phyloP scores from a whole-genome alignment of 2,888 invertebrate species.

The Formica aserva region DNA sequence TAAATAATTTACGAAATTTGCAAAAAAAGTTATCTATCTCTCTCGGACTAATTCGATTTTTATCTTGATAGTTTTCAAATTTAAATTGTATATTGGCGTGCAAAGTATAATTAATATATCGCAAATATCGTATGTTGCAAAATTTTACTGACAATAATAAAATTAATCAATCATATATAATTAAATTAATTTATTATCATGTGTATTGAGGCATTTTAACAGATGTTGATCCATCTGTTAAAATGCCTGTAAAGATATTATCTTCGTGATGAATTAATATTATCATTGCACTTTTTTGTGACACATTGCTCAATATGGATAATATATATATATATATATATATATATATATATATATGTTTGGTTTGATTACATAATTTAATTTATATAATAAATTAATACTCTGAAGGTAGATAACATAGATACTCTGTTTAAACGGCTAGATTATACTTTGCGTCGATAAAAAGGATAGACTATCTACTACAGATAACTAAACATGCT shows the following conservation, averaged over 20 bases:
- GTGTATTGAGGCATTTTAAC: neutral
- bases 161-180: neutral
- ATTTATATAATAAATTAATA: neutral
- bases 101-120: neutral
- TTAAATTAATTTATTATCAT: neutral
- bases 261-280: neutral
- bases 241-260: too few species aligned
- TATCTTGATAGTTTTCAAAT: neutral
- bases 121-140: neutral
- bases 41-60: neutral
- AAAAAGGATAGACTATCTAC: constrained; percentile 2
- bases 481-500: neutral
- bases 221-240: neutral
- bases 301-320: neutral
- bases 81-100: neutral
- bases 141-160: neutral
- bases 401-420: neutral
- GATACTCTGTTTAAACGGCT: neutral
- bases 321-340: neutral
- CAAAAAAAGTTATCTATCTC: neutral
- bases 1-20: neutral
- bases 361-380: neutral
- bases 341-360: neutral
- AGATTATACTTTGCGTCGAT: constrained; percentile 21
- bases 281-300: neutral